Evolutionary conservation across 2,888 invertebrate species (phyloP).

Genomic region (Cataglyphis cursor): DNA sequence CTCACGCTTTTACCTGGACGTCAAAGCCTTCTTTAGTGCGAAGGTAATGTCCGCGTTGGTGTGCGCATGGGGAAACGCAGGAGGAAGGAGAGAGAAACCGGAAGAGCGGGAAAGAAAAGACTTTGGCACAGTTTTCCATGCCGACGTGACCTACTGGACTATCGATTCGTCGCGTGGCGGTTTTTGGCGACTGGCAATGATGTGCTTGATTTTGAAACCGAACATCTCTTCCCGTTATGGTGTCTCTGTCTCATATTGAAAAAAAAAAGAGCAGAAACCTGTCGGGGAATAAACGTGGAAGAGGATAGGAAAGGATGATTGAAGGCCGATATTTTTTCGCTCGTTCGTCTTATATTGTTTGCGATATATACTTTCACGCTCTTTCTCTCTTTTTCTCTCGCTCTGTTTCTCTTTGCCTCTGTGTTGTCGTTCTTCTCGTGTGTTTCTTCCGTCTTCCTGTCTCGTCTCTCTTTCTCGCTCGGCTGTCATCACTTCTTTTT

Average conservation of each 20-base stretch:
- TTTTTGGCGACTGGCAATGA: slow-evolving; percentile 78
- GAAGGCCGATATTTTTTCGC: slow-evolving; percentile 53
- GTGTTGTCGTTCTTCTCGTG: slow-evolving; percentile 10
- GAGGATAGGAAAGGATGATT: slow-evolving; percentile 13
- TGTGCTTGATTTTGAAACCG: slow-evolving; percentile 74
- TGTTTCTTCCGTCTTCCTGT: slow-evolving; percentile 24
- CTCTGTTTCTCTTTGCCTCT: slow-evolving; percentile 28
- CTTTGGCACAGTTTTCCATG: slow-evolving; percentile 79
- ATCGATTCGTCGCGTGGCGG: slow-evolving; percentile 79
- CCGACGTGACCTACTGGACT: slow-evolving; percentile 83
- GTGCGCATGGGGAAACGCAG: slow-evolving; percentile 1
- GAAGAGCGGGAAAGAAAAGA: slow-evolving; percentile 73
- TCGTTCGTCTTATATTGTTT: slow-evolving; percentile 55
- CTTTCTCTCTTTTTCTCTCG: slow-evolving; percentile 51
- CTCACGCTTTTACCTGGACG: slow-evolving; percentile 37
- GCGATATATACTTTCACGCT: slow-evolving; percentile 46
- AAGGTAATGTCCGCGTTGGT: slow-evolving; percentile 19
- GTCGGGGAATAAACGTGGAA: neutral
- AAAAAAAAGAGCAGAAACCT: slow-evolving; percentile 36
- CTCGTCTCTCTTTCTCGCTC: slow-evolving; percentile 20
- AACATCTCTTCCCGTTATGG: slow-evolving; percentile 55
- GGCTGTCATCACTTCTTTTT: slow-evolving; percentile 32
- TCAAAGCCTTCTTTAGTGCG: slow-evolving; percentile 42
- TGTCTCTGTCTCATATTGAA: slow-evolving; percentile 62
- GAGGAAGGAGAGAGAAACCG: slow-evolving; percentile 66